A percentile compares a stretch with the other conserved stretches of the same genome.
phyloP scores from a whole-genome alignment of 2,888 invertebrate species.

The Pherbina coryleti region DNA sequence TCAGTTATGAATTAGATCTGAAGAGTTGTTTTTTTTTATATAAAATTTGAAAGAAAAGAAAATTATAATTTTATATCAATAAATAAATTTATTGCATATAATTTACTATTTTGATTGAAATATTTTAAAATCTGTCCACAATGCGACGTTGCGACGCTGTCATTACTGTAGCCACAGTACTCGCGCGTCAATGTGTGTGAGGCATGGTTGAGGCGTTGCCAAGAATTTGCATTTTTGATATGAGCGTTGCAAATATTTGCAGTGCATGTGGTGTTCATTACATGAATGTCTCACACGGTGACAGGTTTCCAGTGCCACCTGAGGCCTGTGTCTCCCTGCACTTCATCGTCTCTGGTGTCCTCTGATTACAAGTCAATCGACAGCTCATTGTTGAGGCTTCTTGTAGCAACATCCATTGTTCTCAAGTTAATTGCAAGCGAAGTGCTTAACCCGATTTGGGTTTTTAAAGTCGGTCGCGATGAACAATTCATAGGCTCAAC shows the following conservation, averaged over 20 bases:
- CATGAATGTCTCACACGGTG: constrained; percentile 40
- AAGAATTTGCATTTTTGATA: constrained; percentile 47
- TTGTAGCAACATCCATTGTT: neutral
- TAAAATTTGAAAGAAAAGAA: too few relatives aligned
- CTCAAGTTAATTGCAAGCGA: neutral
- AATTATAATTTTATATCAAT: too few relatives aligned
- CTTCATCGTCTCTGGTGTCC: neutral
- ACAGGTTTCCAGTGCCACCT: neutral
- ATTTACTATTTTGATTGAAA: too few relatives aligned
- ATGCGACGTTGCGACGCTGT: neutral
- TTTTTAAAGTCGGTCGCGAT: neutral
- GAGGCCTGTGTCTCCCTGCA: neutral
- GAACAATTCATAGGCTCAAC: neutral
- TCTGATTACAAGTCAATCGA: neutral
- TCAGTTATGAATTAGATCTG: too few relatives aligned
- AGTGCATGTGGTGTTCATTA: constrained; percentile 52
- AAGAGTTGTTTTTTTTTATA: too few relatives aligned
- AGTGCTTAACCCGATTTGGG: neutral
- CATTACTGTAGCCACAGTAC: too few relatives aligned
- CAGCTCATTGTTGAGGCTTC: neutral
- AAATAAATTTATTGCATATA: too few relatives aligned
- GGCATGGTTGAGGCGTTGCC: neutral
- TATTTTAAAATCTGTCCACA: neutral
- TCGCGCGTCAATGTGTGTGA: neutral
- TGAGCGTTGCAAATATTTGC: constrained; percentile 59